These are phyloP conservation scores for Coboldia fuscipes DNA, from an alignment of 1,140 invertebrate species.

Conservation along the genomic window DNA sequence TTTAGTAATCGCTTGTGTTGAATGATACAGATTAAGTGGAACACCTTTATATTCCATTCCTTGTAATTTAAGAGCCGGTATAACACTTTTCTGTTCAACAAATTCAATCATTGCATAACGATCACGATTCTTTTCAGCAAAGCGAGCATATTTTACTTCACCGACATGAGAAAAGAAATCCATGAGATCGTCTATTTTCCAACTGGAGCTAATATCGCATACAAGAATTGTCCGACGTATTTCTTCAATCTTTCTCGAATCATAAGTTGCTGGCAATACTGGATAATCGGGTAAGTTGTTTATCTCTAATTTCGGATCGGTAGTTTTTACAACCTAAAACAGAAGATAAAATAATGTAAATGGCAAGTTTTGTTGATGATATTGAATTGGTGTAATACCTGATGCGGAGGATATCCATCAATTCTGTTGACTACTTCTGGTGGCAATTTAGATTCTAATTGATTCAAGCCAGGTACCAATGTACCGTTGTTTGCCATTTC, in stretches of 20 bases:
- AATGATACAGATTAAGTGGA: slow-evolving; percentile 55
- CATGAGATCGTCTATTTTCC: slow-evolving; percentile 54
- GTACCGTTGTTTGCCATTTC: slow-evolving; percentile 76
- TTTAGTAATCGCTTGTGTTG: slow-evolving; percentile 75
- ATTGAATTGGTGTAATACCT: slow-evolving; percentile 16
- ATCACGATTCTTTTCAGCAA: slow-evolving; percentile 62
- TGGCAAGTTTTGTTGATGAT: not conserved
- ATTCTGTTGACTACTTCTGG: slow-evolving; percentile 75
- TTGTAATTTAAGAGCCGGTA: slow-evolving; percentile 73
- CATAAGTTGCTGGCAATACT: slow-evolving; percentile 70
- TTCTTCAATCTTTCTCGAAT: slow-evolving; percentile 85
- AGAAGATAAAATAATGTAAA: not conserved
- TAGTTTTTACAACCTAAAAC: slow-evolving; percentile 56
- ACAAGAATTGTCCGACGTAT: slow-evolving; percentile 77
- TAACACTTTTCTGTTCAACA: slow-evolving; percentile 70
- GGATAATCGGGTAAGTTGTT: slow-evolving; percentile 82
- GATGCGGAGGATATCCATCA: slow-evolving; percentile 61
- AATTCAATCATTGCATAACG: slow-evolving; percentile 83
- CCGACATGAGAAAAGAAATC: slow-evolving; percentile 70
- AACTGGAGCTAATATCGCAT: slow-evolving; percentile 47
- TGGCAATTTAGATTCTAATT: slow-evolving; percentile 65
- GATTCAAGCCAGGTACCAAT: slow-evolving; percentile 55
- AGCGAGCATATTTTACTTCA: slow-evolving; percentile 88
- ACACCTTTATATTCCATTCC: slow-evolving; percentile 45
- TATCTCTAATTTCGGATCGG: slow-evolving; percentile 70